phyloP scores from a whole-genome alignment of 2,113 vertebrate species.

The Pionites leucogaster region DNA sequence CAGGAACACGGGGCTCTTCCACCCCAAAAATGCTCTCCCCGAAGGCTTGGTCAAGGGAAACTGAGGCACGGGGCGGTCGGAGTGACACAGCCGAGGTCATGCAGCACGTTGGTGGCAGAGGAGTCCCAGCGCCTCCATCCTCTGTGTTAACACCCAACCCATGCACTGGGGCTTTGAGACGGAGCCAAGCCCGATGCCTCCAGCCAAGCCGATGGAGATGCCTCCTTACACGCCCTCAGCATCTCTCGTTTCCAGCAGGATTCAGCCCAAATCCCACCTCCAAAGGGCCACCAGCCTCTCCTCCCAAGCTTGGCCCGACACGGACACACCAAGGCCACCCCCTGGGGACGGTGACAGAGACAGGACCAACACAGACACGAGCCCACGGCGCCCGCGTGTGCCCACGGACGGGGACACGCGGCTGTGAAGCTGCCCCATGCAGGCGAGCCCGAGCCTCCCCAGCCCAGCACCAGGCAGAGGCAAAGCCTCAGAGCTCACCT shows the following conservation, averaged over 20 bases:
- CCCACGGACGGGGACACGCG: background rate
- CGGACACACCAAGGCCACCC: background rate
- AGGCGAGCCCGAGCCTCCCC: background rate
- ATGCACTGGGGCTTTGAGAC: rapidly evolving
- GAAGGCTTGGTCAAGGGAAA: background rate
- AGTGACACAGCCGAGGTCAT: background rate
- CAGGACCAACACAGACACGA: background rate
- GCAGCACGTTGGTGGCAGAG: background rate
- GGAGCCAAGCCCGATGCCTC: background rate
- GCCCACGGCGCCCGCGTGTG: background rate
- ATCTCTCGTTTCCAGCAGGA: background rate
- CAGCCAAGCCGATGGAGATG: background rate
- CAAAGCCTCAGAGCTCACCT: slow-evolving; percentile 35
- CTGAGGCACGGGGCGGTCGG: background rate
- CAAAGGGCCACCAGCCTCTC: background rate
- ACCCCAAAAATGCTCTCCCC: background rate
- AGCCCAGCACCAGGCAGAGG: background rate
- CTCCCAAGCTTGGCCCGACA: background rate
- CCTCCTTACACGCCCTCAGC: background rate
- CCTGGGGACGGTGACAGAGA: background rate
- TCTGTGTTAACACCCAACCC: rapidly evolving
- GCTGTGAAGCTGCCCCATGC: slow-evolving; percentile 30
- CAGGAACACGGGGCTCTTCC: background rate
- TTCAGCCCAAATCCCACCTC: background rate
- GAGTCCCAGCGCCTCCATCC: background rate